phyloP scores from a whole-genome alignment of 2,113 vertebrate genomes.

The Patagioenas fasciata region DNA sequence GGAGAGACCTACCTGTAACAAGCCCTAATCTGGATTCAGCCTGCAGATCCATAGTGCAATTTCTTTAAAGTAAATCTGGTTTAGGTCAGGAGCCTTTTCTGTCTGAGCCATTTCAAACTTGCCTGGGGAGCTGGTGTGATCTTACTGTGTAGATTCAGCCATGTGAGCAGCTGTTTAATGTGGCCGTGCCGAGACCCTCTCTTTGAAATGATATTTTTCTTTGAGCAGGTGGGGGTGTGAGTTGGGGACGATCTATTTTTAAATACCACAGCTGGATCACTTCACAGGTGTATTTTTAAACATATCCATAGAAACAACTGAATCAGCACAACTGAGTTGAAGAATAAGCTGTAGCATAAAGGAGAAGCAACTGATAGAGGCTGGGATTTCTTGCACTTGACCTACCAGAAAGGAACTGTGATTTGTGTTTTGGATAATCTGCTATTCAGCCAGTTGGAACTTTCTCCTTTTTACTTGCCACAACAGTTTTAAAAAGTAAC shows the following conservation, averaged over 20 bases:
- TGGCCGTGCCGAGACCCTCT: fast-evolving
- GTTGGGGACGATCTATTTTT: not conserved
- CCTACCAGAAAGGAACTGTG: not conserved
- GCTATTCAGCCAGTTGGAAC: not conserved
- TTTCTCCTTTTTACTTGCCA: not conserved
- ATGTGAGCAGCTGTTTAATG: fast-evolving
- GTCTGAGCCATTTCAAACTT: not conserved
- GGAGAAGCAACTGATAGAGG: not conserved
- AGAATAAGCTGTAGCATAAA: not conserved
- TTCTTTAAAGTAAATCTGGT: not conserved
- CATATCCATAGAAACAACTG: not conserved
- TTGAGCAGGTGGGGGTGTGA: not conserved
- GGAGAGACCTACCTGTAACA: not conserved
- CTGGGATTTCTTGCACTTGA: not conserved
- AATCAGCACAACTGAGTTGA: not conserved
- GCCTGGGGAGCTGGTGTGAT: fast-evolving
- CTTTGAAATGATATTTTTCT: not conserved
- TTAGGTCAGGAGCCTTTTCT: not conserved
- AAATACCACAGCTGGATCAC: not conserved
- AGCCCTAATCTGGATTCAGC: not conserved
- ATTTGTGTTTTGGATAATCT: not conserved
- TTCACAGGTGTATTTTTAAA: not conserved
- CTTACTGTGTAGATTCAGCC: not conserved
- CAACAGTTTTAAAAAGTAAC: not conserved
- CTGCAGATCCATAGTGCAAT: fast-evolving